Evolutionary conservation across 2,113 vertebrate genomes (phyloP).

Genomic region (Meles meles): DNA sequence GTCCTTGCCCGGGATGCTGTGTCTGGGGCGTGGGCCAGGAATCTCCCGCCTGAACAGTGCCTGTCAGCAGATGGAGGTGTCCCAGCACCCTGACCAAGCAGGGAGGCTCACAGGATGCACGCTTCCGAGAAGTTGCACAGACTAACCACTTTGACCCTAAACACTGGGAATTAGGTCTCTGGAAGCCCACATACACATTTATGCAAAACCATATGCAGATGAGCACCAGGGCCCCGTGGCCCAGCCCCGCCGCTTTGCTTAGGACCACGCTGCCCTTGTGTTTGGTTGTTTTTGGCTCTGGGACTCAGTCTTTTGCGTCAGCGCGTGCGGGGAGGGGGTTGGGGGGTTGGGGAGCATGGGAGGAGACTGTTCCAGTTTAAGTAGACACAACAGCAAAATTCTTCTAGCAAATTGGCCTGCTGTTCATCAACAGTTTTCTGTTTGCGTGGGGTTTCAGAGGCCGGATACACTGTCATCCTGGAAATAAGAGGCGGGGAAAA

Average conservation of each 20-base stretch:
- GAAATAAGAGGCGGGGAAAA: not conserved
- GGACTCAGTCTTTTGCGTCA: not conserved
- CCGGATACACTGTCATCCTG: not conserved
- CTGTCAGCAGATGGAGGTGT: not conserved
- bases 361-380: not conserved
- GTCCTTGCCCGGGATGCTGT: not conserved
- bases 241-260: not conserved
- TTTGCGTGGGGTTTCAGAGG: not conserved
- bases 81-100: not conserved
- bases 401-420: not conserved
- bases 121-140: not conserved
- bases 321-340: not conserved
- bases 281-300: not conserved
- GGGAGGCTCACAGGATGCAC: not conserved
- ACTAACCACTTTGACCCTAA: not conserved
- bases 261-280: not conserved
- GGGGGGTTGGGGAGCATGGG: not conserved
- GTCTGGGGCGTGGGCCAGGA: not conserved
- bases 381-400: not conserved
- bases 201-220: not conserved
- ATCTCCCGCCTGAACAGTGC: not conserved
- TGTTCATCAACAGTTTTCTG: not conserved
- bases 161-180: not conserved
- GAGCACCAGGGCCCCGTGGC: not conserved
- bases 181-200: not conserved